Evolutionary conservation across 1,140 invertebrate species (phyloP), one percentile per base, ranked within the genome.

Genomic region (Eriosoma lanigerum): DNA sequence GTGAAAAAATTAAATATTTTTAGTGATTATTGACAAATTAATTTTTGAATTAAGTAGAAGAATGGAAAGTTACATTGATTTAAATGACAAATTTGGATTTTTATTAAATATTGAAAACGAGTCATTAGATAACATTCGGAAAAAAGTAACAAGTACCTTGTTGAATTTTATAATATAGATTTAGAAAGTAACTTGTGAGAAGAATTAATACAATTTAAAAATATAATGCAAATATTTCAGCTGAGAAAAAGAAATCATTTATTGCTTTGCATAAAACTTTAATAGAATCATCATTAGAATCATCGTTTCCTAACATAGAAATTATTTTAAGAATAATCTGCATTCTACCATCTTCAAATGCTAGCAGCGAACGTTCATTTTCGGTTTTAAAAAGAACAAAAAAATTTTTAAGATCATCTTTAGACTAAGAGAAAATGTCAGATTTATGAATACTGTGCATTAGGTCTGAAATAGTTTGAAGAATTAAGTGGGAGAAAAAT

Each of bases 1-100:
- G 26, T 62, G 0, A 62, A 62, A 62, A 62, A 62, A 62, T 62
- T 24, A 62, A 62, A 62, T 15, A 64, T 64, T 64, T 64, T 64
- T 64, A 64, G 32, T 66, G 4, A 66, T 46, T 46, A 44, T 66
- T 46, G 38, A 66, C n/a, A 66, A 66, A 38, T n/a, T n/a, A n/a
- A n/a, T n/a, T n/a, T n/a, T n/a, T n/a, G n/a, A n/a, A n/a, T n/a
- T n/a, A n/a, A n/a, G n/a, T n/a, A n/a, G n/a, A n/a, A n/a, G n/a
- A n/a, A n/a, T n/a, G n/a, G n/a, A n/a, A n/a, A n/a, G n/a, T n/a
- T n/a, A n/a, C n/a, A n/a, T n/a, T n/a, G n/a, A n/a, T n/a, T n/a
- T n/a, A n/a, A n/a, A n/a, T n/a, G n/a, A n/a, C n/a, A n/a, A n/a
- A n/a, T n/a, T n/a, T n/a, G n/a, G n/a, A n/a, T n/a, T n/a, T n/a